Base-by-base conservation (phyloP, 2,888 invertebrate species). In the Paralinhomoeus sp. region DNA sequence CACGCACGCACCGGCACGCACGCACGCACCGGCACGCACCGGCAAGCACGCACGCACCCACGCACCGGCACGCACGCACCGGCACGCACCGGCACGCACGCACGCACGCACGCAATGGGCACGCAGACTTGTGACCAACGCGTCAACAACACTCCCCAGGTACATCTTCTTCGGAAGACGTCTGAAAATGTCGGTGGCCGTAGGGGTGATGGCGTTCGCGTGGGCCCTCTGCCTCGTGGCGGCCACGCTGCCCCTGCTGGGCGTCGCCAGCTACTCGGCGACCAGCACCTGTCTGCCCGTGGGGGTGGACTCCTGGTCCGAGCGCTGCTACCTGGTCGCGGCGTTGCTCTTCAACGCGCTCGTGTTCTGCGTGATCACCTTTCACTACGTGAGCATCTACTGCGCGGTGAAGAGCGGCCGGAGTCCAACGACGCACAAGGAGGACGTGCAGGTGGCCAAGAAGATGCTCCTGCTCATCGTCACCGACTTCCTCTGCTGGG, bases 401-500 rank as follows among this genome's bases (percentile, higher is more conserved):
- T 84, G 87, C 67, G 84, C 85, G 44, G 87, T 91, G 53, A 73
- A 87, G n/a, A 87, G 87, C 46, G 76, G 13, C 17, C 13, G 3
- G 2, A 34, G 15, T n/a, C 27, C 50, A n/a, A 47, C 48, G 17
- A 64, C 64, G 24, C 65, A 89, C 64, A 84, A 84, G 2, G 89
- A 89, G 65, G 89, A 91, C 65, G 84, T 85, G 13, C 72, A 87
- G 43, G 85, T 91, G 54, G 89, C 91, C 37, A 87, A 87, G 64
- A 72, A 87, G 36, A 91, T 91, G 89, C 87, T 91, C 1, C 67
- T 93, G 37, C 71, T 93, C 45, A 89, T 93, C 2, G 87, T 89
- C 64, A 93, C 91, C 0, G 91, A 93, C 65, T 84, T 93, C 60
- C 71, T 89, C 40, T 93, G 91, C 68, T 93, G 91, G 91, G 83